Evolutionary conservation across 2,113 vertebrate species (phyloP).

Genomic region (Lethenteron camtschaticum): DNA sequence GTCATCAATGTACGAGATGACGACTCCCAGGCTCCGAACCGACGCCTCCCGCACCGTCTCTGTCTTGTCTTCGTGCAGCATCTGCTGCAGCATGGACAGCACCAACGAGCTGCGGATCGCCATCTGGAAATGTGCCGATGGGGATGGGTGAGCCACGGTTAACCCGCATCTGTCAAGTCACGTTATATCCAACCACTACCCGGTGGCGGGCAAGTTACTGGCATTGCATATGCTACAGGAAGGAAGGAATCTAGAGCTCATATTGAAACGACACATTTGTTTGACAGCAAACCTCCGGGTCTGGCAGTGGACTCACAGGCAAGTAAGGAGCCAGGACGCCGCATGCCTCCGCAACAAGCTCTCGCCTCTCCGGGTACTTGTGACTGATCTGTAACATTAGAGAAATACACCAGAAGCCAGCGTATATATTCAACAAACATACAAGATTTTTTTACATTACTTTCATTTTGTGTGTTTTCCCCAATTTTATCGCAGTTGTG

Average conservation of each 20-base stretch:
- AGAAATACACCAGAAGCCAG: not conserved
- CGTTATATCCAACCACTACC: no score
- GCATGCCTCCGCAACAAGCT: constrained; percentile 87
- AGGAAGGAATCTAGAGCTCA: no score
- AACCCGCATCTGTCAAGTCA: no score
- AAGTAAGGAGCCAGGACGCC: constrained; percentile 85
- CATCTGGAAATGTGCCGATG: constrained; percentile 33
- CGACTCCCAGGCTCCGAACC: constrained; percentile 85
- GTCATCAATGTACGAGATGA: constrained; percentile 96
- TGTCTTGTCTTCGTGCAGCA: constrained; percentile 88
- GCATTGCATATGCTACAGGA: no score
- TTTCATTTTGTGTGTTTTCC: no score
- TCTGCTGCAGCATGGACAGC: constrained; percentile 93
- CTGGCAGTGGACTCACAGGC: constrained; percentile 41
- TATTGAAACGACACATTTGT: no score
- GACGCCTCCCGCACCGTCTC: constrained; percentile 95
- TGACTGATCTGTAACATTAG: constrained; percentile 62
- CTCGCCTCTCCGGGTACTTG: constrained; percentile 87
- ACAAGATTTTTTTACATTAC: no score
- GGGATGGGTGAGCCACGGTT: not conserved
- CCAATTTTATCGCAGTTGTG: no score
- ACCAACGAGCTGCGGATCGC: constrained; percentile 89
- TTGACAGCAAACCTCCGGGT: no score
- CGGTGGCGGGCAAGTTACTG: no score
- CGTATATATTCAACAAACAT: no score